Evolutionary conservation across 1,140 invertebrate species (phyloP).

Genomic region (Bombus difficillimus): DNA sequence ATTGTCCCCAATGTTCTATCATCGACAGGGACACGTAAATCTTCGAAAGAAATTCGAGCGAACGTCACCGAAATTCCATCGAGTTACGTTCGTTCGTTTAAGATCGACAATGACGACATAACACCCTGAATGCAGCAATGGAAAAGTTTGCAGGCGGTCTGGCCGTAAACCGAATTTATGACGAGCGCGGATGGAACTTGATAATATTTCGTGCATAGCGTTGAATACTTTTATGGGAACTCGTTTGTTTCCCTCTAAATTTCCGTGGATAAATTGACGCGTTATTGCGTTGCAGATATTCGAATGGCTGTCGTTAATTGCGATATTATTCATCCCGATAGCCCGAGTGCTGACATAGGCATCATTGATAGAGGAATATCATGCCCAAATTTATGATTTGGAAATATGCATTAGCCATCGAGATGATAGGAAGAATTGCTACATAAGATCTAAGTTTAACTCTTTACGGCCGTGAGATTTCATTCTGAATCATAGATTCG

Average conservation of each 20-base stretch:
- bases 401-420: background rate
- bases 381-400: background rate
- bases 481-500: background rate
- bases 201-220: conserved; percentile 17
- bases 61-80: background rate
- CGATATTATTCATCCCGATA: conserved; percentile 8
- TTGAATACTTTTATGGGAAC: background rate
- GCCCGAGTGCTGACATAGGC: background rate
- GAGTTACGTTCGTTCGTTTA: background rate
- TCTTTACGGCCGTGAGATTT: background rate
- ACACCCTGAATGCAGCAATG: conserved; percentile 1
- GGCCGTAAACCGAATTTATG: conserved; percentile 38
- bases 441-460: background rate
- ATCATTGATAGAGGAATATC: background rate
- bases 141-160: background rate
- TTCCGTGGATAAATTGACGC: conserved; percentile 3
- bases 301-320: conserved; percentile 25
- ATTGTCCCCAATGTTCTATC: background rate
- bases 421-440: background rate
- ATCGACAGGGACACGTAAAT: background rate
- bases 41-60: background rate
- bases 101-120: conserved; percentile 15
- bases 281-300: background rate
- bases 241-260: conserved; percentile 35
- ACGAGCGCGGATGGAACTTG: background rate